Percentiles rank a stretch among this genome's conserved stretches.
Evolutionary conservation across 2,797 vertebrate genomes (phyloP).

Genomic region (Centroberyx gerrardi): DNA sequence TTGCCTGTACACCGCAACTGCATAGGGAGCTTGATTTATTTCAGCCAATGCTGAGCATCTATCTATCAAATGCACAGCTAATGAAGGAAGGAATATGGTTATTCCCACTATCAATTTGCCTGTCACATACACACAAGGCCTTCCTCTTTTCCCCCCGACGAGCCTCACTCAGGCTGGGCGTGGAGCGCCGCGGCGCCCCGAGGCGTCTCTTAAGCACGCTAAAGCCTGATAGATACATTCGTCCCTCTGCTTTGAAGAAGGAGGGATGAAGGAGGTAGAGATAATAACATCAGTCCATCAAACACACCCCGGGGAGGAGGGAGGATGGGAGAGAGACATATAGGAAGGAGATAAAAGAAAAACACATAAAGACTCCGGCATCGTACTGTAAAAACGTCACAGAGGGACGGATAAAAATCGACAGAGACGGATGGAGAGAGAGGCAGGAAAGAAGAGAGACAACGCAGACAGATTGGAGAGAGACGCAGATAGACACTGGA

Average conservation of each 20-base stretch:
- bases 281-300: conserved; percentile 81
- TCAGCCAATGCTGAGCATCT: conserved; percentile 11
- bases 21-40: conserved; percentile 13
- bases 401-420: background rate
- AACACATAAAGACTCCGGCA: background rate
- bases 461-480: too few species aligned
- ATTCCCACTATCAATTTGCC: conserved; percentile 53
- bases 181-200: conserved; percentile 43
- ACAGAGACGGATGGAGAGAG: background rate
- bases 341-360: background rate
- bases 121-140: conserved; percentile 40
- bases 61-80: conserved; percentile 10
- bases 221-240: conserved; percentile 66
- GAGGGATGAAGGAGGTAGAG: conserved; percentile 58
- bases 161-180: conserved; percentile 41
- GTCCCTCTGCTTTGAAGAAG: conserved; percentile 68
- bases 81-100: conserved; percentile 47
- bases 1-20: background rate
- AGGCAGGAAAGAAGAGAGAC: background rate
- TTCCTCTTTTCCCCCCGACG: background rate
- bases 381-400: background rate
- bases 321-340: background rate
- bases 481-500: background rate
- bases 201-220: conserved; percentile 67
- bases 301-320: conserved; percentile 49